Percentiles rank a stretch among this genome's conserved stretches.
Evolutionary conservation across 1,140 invertebrate species (phyloP).

Genomic region (Cephus cinctus): DNA sequence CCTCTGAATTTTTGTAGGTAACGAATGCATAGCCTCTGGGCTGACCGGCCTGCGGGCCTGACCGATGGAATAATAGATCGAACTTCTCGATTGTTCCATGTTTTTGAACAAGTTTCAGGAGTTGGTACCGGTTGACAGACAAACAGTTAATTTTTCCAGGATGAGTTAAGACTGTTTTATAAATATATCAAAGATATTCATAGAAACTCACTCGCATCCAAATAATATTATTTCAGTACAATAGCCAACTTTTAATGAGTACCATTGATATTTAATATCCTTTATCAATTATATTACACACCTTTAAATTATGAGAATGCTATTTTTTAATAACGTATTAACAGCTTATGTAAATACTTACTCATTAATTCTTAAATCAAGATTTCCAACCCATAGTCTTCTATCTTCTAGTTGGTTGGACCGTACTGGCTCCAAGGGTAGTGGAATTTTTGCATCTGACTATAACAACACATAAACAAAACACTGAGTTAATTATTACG

Average conservation of each 20-base stretch:
- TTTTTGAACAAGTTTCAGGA: slow-evolving; percentile 92
- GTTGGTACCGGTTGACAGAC: slow-evolving; percentile 79
- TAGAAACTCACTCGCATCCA: no score
- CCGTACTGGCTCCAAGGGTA: slow-evolving; percentile 63
- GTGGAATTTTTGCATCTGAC: slow-evolving; percentile 46
- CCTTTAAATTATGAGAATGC: slow-evolving; percentile 10
- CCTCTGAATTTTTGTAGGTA: slow-evolving; percentile 70
- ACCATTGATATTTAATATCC: no score
- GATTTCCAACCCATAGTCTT: slow-evolving; percentile 87
- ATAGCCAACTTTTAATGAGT: no score
- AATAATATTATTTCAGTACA: no score
- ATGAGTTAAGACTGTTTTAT: slow-evolving; percentile 1
- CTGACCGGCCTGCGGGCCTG: slow-evolving; percentile 82
- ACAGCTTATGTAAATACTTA: slow-evolving; percentile 65
- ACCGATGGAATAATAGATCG: slow-evolving; percentile 89
- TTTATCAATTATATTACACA: slow-evolving; percentile 2
- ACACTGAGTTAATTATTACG: no score
- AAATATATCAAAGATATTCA: no score
- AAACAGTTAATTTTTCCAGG: slow-evolving; percentile 34
- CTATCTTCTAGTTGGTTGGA: slow-evolving; percentile 64
- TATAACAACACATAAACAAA: slow-evolving; percentile 20
- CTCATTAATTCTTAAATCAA: slow-evolving; percentile 87
- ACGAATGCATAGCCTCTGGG: slow-evolving; percentile 93
- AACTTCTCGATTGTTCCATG: slow-evolving; percentile 90
- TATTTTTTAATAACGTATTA: not conserved